Conservation (phyloP, 2,888 invertebrate species). For the Stegophylla sp. region DNA sequence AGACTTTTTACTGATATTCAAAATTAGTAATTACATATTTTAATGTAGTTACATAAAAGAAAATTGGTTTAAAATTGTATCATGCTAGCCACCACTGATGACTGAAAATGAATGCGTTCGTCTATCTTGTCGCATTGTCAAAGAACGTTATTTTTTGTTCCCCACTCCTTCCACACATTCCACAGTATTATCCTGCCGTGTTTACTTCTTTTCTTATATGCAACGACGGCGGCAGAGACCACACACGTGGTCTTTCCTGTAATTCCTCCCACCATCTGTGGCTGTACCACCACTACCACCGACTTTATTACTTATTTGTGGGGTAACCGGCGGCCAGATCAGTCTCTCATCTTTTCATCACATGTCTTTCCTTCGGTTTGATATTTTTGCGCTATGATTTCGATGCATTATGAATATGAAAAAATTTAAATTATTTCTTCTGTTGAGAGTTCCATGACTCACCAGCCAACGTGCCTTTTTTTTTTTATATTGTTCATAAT, state of each 20-base stretch:
- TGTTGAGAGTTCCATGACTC: neutral
- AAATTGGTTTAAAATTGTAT: no score
- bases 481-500: no score
- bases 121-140: neutral
- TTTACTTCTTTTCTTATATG: neutral
- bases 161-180: neutral
- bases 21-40: no score
- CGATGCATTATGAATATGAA: neutral
- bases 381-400: neutral
- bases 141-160: neutral
- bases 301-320: neutral
- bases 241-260: conserved; percentile 45
- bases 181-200: neutral
- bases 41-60: no score
- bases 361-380: neutral
- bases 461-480: no score
- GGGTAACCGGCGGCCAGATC: neutral
- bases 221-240: neutral
- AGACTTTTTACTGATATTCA: no score
- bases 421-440: neutral
- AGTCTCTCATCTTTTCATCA: neutral
- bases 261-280: neutral
- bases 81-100: no score
- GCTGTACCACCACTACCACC: neutral
- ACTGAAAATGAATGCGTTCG: no score